Conservation (phyloP, 2,113 vertebrate species). For the Orycteropus afer region DNA sequence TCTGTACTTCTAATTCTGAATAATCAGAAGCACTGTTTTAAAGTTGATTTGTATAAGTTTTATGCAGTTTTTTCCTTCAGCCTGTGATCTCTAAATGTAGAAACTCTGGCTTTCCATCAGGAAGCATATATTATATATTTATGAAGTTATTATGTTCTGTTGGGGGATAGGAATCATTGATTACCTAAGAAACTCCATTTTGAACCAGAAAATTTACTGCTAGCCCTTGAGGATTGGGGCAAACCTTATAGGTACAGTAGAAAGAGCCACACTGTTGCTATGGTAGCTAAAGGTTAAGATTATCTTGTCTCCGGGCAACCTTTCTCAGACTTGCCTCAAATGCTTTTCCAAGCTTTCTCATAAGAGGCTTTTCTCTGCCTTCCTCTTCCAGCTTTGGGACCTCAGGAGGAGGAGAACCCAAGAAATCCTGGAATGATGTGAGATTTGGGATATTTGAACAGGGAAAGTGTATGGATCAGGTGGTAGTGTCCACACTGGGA, state of each 20-base stretch:
- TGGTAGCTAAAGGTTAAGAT: slow-evolving; percentile 73
- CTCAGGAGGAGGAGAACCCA: slow-evolving; percentile 42
- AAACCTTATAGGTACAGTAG: slow-evolving; percentile 62
- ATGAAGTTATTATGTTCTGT: neutral
- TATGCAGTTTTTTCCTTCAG: slow-evolving; percentile 37
- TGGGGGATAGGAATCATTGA: neutral
- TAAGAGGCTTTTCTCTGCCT: slow-evolving; percentile 37
- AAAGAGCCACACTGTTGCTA: slow-evolving; percentile 68
- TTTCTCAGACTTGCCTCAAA: slow-evolving; percentile 61
- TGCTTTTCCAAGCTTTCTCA: slow-evolving; percentile 54
- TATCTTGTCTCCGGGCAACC: slow-evolving; percentile 74
- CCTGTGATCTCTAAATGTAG: neutral
- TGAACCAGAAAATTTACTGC: slow-evolving; percentile 49
- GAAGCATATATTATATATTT: slow-evolving; percentile 46
- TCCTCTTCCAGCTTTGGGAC: slow-evolving; percentile 41
- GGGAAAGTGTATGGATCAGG: neutral
- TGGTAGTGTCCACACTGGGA: neutral
- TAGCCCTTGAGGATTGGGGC: slow-evolving; percentile 1
- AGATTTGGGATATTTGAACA: slow-evolving; percentile 55
- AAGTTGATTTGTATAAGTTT: slow-evolving; percentile 23
- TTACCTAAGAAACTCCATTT: slow-evolving; percentile 34
- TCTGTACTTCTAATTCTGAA: slow-evolving; percentile 20
- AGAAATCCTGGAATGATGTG: slow-evolving; percentile 50
- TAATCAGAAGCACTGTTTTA: slow-evolving; percentile 26
- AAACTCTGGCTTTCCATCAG: neutral